Evolutionary conservation across 2,888 invertebrate genomes (phyloP), one percentile per base, ranked within the genome.

Genomic region (Sphaeridia pumilis): DNA sequence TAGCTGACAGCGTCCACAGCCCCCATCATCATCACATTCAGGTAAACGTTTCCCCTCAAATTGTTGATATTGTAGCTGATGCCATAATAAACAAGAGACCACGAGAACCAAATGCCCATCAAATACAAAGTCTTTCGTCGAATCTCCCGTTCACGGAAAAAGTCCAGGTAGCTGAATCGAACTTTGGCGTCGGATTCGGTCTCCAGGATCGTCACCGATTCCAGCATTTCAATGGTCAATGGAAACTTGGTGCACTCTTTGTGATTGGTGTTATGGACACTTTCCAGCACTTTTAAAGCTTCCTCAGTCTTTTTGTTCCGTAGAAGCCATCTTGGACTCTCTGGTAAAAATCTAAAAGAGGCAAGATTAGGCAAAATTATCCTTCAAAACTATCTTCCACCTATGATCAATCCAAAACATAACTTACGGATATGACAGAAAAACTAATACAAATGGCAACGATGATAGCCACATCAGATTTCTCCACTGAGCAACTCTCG

Each of bases 321-420:
- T 1, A 61, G 22, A 1, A 61, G 57, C 51, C 52, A 61, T 17
- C 58, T 45, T n/a, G 61, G 61, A 35, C 58, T 59, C 43, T 61
- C 61, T 10, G 61, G 61, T n/a, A 61, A 31, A 24, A 54, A 58
- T 17, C 58, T n/a, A n/a, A n/a, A n/a, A n/a, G n/a, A n/a, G n/a
- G n/a, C n/a, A n/a, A n/a, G n/a, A n/a, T 21, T 44, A 21, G n/a
- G 22, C 26, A 38, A 38, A 17, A 7, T n/a, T 7, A 20, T 24
- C 4, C 25, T 38, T 20, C 20, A 36, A 35, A 22, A 17, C 14
- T 5, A 4, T 12, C 12, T 38, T 14, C 21, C 2, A 24, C 3
- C 3, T 22, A 2, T n/a, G 17, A 22, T 44, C 2, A 25, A 48
- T 44, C 34, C 26, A 7, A 17, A 5, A 25, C n/a, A 5, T 41